Percentiles rank a stretch among this genome's conserved stretches.
Evolutionary conservation across 2,797 vertebrate species (phyloP).

Genomic region (Falco biarmicus): DNA sequence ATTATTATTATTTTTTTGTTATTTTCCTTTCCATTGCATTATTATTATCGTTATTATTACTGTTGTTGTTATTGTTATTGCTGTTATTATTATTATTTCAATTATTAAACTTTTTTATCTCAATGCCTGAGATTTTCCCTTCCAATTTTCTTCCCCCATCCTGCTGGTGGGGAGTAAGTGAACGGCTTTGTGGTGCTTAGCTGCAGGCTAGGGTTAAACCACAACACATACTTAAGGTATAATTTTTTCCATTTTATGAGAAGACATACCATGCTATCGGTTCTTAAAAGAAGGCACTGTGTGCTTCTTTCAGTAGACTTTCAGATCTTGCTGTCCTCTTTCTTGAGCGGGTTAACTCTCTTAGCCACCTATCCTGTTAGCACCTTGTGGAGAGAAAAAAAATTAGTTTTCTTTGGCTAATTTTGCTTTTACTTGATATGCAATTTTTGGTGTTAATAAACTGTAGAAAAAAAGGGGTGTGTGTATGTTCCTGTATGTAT

Average conservation of each 20-base stretch:
- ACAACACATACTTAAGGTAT: fast-evolving
- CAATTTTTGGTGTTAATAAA: background rate
- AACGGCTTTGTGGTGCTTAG: background rate
- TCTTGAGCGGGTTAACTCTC: background rate
- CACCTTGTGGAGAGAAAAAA: background rate
- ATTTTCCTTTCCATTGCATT: background rate
- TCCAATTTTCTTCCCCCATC: background rate
- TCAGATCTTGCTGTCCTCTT: background rate
- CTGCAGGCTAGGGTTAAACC: background rate
- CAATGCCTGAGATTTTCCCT: background rate
- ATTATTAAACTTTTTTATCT: background rate
- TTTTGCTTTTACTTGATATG: background rate
- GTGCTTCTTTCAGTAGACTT: background rate
- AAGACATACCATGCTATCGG: background rate
- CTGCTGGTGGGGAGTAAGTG: fast-evolving
- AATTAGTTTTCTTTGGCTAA: background rate
- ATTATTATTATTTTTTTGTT: background rate
- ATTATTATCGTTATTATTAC: background rate
- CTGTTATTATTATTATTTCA: background rate
- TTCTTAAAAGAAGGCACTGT: background rate
- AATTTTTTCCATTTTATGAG: background rate
- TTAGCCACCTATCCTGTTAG: background rate
- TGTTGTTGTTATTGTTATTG: too few species aligned
- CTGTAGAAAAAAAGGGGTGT: background rate
- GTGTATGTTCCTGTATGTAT: background rate